phyloP scores from a whole-genome alignment of 2,113 vertebrate genomes.

The Xiphophorus maculatus region DNA sequence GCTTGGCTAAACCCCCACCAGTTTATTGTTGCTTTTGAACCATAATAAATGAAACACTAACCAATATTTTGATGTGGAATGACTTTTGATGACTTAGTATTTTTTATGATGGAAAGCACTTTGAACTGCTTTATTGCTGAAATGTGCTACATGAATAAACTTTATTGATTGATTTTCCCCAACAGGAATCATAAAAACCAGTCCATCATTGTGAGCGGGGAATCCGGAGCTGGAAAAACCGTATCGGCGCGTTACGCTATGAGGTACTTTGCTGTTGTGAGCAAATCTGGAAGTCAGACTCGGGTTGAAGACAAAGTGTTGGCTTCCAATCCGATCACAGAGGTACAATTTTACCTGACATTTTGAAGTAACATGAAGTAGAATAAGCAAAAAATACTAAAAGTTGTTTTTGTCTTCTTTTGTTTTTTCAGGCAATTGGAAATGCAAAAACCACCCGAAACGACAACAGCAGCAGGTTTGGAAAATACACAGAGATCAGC shows the following conservation, averaged over 20 bases:
- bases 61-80: no score
- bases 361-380: neutral
- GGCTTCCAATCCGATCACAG: slow-evolving; percentile 95
- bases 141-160: no score
- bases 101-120: no score
- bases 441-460: slow-evolving; percentile 98
- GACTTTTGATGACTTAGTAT: no score
- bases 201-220: slow-evolving; percentile 97
- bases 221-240: slow-evolving; percentile 97
- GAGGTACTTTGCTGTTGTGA: slow-evolving; percentile 97
- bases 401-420: slow-evolving; percentile 2
- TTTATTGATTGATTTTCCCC: neutral
- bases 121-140: no score
- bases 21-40: no score
- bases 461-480: slow-evolving; percentile 98
- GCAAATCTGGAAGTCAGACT: slow-evolving; percentile 89
- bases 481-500: slow-evolving; percentile 97
- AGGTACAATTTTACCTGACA: slow-evolving; percentile 77
- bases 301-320: slow-evolving; percentile 94
- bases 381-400: neutral
- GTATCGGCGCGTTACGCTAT: slow-evolving; percentile 96
- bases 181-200: slow-evolving; percentile 92
- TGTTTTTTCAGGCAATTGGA: slow-evolving; percentile 87
- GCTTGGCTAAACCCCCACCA: no score
- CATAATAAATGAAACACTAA: no score